phyloP scores from a whole-genome alignment of 1,140 invertebrate genomes.

The Heterodera schachtii region DNA sequence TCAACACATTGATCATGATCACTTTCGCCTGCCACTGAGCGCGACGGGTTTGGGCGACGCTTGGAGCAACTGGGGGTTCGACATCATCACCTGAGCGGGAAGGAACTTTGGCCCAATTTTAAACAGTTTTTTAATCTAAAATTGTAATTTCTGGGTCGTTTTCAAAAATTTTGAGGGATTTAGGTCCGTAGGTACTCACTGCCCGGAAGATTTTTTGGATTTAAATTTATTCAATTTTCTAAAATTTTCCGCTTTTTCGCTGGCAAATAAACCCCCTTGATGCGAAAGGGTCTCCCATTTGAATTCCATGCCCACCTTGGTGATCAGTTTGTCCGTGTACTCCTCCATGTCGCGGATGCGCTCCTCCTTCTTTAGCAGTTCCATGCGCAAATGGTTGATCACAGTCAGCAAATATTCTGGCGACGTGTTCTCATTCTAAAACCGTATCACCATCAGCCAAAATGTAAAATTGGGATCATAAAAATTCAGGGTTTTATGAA shows the following conservation, averaged over 20 bases:
- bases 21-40: neutral
- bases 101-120: neutral
- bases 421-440: constrained; percentile 47
- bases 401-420: constrained; percentile 47
- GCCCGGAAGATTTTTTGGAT: too few species aligned
- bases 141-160: too few species aligned
- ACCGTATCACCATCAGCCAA: neutral
- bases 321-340: constrained; percentile 43
- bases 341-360: constrained; percentile 48
- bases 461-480: neutral
- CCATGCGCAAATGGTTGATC: constrained; percentile 46
- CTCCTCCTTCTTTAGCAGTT: constrained; percentile 39
- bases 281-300: too few species aligned
- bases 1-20: too few species aligned
- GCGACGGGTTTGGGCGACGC: constrained; percentile 16
- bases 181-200: too few species aligned
- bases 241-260: too few species aligned
- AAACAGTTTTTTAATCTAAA: too few species aligned
- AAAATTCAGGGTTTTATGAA: too few species aligned
- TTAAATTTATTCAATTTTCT: too few species aligned
- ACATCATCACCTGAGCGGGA: constrained; percentile 12
- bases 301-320: constrained; percentile 3
- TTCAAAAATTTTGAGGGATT: too few species aligned
- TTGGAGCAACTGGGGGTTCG: constrained; percentile 39
- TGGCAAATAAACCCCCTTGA: too few species aligned